phyloP scores from a whole-genome alignment of 2,797 vertebrate species.

The Cuculus canorus region DNA sequence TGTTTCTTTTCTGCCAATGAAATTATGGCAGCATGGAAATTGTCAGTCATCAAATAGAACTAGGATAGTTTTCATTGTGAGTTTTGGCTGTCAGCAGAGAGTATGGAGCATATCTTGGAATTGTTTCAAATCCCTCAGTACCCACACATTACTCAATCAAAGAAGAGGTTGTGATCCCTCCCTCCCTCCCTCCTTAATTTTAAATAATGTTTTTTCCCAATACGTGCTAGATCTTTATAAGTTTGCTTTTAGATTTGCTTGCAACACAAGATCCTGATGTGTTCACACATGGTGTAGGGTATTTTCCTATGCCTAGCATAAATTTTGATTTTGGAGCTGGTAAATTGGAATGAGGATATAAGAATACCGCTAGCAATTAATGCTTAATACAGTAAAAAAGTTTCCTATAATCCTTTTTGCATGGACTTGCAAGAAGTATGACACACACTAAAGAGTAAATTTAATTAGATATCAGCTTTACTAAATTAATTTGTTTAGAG shows the following conservation, averaged over 20 bases:
- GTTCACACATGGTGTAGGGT: background rate
- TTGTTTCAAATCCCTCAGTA: background rate
- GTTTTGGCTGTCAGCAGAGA: slow-evolving; percentile 7
- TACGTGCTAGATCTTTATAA: background rate
- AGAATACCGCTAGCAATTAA: background rate
- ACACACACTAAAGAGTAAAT: background rate
- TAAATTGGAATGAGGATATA: background rate
- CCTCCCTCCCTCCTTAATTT: background rate
- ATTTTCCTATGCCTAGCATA: background rate
- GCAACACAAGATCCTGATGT: background rate
- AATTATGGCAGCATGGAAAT: background rate
- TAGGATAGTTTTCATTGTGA: background rate
- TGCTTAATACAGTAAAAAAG: background rate
- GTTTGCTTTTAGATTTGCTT: background rate
- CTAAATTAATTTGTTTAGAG: slow-evolving; percentile 45
- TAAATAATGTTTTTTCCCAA: background rate
- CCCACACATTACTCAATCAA: background rate
- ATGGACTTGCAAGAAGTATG: background rate
- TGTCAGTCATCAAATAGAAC: slow-evolving; percentile 12
- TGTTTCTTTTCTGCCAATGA: slow-evolving; percentile 40
- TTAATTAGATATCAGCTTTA: slow-evolving; percentile 49
- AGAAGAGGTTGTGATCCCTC: background rate
- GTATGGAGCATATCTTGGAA: background rate
- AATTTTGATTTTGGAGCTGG: background rate
- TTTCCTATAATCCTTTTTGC: background rate